Evolutionary conservation across 2,797 vertebrate genomes (phyloP).

Genomic region (Xiphophorus birchmanni): DNA sequence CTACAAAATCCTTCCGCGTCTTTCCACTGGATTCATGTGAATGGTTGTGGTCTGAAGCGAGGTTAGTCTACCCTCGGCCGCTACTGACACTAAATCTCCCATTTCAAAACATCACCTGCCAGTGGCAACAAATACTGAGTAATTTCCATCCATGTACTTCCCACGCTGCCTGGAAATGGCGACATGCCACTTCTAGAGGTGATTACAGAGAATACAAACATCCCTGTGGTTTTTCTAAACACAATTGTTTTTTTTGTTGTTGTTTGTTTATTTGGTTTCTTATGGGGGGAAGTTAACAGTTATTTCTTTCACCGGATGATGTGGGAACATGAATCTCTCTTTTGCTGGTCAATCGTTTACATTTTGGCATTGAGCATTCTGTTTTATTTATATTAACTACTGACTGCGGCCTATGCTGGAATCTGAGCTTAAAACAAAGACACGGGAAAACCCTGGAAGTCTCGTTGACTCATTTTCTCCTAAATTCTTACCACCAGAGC

Average conservation of each 20-base stretch:
- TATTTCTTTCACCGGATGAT: not conserved
- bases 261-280: not conserved
- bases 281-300: not conserved
- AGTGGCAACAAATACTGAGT: constrained; percentile 29
- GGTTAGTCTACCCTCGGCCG: not conserved
- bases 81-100: not conserved
- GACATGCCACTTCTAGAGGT: constrained; percentile 28
- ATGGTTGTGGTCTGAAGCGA: constrained; percentile 3
- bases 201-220: constrained; percentile 45
- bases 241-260: constrained; percentile 39
- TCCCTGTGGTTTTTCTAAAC: constrained; percentile 35
- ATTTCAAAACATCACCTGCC: constrained; percentile 4
- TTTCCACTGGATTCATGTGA: not conserved
- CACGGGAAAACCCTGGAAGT: not conserved
- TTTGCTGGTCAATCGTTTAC: not conserved
- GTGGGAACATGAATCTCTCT: not conserved
- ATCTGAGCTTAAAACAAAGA: not conserved
- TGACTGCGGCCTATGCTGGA: not conserved
- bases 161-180: constrained; percentile 38
- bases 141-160: constrained; percentile 39
- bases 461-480: not conserved
- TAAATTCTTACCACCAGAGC: constrained; percentile 77
- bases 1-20: not conserved
- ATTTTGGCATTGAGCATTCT: not conserved
- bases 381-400: not conserved